Base-by-base conservation (phyloP, 2,113 vertebrate genomes). In the Ochotona curzoniae region DNA sequence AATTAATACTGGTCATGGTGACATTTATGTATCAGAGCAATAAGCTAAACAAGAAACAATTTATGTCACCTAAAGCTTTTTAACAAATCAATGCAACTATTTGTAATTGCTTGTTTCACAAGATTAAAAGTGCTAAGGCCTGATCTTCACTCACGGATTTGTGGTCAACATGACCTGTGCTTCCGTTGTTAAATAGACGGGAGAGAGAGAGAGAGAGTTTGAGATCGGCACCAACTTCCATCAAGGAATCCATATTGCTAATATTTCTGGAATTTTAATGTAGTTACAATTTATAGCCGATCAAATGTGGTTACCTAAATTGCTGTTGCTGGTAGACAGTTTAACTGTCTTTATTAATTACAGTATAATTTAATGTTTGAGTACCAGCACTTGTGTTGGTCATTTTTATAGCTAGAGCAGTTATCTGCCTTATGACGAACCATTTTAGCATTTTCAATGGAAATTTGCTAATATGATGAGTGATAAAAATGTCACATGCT, bases 71-170 rank as follows among this genome's bases (percentile, higher is more conserved):
- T 97, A 98, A 99, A 99, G 99, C 99, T 99, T 99, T 99, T 99
- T 99, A 99, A 99, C 99, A 99, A 99, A 99, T 99, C 99, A 99
- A 99, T 99, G 99, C 98, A 98, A 99, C 98, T 99, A 99, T 99
- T 99, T 99, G 99, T 99, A 99, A 99, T 99, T 99, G 99, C 99
- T 99, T 99, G 99, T 99, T 99, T 99, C 99, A 99, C 98, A 99
- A 99, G 99, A 99, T 99, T 99, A 99, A 99, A 99, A 99, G 99
- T 99, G 98, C 98, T 99, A 98, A 98, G 98, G 98, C 98, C 98
- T 99, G 99, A 99, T 99, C 99, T 98, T 98, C 98, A 97, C 98
- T 98, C 98, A 97, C 97, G 97, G 99, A 99, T 99, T 99, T 98
- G 99, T 98, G 98, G 99, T 99, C 98, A 98, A 98, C 98, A 95